A percentile compares a stretch with the other conserved stretches of the same genome.
These are phyloP conservation scores for Trogon surrucura DNA, from an alignment of 2,113 vertebrate species.

Conservation along the genomic window DNA sequence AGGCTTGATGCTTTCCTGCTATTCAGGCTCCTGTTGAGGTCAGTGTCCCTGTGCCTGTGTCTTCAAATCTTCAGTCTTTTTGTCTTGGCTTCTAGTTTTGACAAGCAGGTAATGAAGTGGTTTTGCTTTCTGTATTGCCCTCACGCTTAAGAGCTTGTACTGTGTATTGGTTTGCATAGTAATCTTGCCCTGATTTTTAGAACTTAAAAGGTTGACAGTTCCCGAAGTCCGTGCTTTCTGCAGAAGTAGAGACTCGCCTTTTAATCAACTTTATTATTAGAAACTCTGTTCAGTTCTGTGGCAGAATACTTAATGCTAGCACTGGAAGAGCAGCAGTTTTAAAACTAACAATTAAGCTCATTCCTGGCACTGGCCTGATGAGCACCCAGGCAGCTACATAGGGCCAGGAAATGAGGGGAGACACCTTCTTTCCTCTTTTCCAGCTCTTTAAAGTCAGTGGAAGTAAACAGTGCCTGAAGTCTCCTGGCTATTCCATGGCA, in stretches of 20 bases:
- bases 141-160: background rate
- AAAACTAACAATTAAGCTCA: background rate
- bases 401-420: too few relatives aligned
- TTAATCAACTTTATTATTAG: background rate
- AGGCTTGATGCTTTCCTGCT: background rate
- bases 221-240: background rate
- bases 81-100: background rate
- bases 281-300: background rate
- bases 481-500: background rate
- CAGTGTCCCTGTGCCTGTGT: background rate
- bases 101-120: background rate
- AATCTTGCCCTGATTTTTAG: background rate
- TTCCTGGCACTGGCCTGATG: background rate
- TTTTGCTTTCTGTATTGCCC: background rate
- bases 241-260: background rate
- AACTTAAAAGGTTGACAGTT: background rate
- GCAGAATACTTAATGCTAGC: background rate
- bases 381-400: too few relatives aligned
- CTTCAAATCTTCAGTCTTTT: background rate
- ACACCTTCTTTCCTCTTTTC: background rate
- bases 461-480: background rate
- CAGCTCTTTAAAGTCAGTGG: background rate
- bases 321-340: background rate
- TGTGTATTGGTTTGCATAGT: background rate
- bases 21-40: background rate